These are phyloP conservation scores for Neosalanx taihuensis DNA, from an alignment of 2,797 vertebrate genomes.

Conservation along the genomic window DNA sequence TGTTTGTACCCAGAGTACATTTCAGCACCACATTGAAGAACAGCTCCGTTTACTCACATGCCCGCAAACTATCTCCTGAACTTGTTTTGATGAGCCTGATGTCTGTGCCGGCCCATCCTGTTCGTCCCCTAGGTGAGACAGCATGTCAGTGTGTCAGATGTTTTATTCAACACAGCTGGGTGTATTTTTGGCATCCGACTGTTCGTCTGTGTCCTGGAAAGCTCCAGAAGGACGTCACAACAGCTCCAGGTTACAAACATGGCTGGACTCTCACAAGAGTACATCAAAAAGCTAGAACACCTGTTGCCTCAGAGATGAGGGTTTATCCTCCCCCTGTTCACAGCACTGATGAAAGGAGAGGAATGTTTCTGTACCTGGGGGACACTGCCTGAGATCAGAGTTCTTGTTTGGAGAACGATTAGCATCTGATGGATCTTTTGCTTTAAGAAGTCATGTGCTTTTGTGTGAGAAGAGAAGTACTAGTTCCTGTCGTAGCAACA, in stretches of 20 bases:
- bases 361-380: conserved; percentile 46
- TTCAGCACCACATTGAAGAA: conserved; percentile 39
- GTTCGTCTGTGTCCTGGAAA: conserved; percentile 36
- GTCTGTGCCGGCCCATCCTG: conserved; percentile 28
- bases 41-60: conserved; percentile 37
- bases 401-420: conserved; percentile 38
- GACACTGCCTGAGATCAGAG: conserved; percentile 60
- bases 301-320: conserved; percentile 58
- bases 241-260: conserved; percentile 52
- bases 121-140: conserved; percentile 38
- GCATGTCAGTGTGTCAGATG: conserved; percentile 62
- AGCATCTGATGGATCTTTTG: not conserved
- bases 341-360: conserved; percentile 59
- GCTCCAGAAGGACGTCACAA: conserved; percentile 54
- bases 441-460: not conserved
- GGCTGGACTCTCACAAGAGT: conserved; percentile 38
- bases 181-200: conserved; percentile 59
- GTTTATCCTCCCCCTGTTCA: conserved; percentile 24
- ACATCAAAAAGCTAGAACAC: conserved; percentile 68
- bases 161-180: conserved; percentile 63
- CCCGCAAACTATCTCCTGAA: conserved; percentile 50
- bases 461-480: not conserved
- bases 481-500: not conserved
- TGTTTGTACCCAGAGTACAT: conserved; percentile 4
- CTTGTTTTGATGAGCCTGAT: conserved; percentile 52